A percentile compares a stretch with the other conserved stretches of the same genome.
These are phyloP conservation scores for Cataglyphis rosenhaueri DNA, from an alignment of 2,888 invertebrate species.

Conservation along the genomic window DNA sequence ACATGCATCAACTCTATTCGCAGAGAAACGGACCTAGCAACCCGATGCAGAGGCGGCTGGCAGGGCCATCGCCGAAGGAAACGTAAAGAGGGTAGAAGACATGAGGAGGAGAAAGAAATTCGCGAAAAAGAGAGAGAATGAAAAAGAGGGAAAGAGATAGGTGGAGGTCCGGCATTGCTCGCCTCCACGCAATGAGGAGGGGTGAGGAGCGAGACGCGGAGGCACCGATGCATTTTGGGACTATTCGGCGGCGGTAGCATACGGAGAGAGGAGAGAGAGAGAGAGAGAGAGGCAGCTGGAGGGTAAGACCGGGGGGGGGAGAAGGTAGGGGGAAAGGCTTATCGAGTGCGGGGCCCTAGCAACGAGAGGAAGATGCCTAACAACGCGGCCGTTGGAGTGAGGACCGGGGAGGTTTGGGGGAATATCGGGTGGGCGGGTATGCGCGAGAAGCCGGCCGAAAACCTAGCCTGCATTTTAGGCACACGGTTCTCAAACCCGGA, in stretches of 20 bases:
- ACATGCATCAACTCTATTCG: slow-evolving; percentile 69
- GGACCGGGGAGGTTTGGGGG: slow-evolving; percentile 60
- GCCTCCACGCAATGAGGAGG: slow-evolving; percentile 62
- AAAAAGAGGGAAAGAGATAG: slow-evolving; percentile 57
- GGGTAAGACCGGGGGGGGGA: slow-evolving; percentile 68
- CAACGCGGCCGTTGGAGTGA: slow-evolving; percentile 76
- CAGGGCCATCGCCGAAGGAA: slow-evolving; percentile 36
- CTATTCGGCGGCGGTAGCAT: slow-evolving; percentile 79
- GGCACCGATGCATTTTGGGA: slow-evolving; percentile 83
- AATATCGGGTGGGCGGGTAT: slow-evolving; percentile 69
- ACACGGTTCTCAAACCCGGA: slow-evolving; percentile 75
- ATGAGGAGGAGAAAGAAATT: slow-evolving; percentile 49
- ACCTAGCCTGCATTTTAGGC: slow-evolving; percentile 84
- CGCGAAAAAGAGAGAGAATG: slow-evolving; percentile 47
- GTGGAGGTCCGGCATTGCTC: slow-evolving; percentile 57
- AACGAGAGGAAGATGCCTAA: slow-evolving; percentile 84
- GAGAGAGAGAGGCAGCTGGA: slow-evolving; percentile 46
- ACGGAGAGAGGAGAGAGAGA: slow-evolving; percentile 49
- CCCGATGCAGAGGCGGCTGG: slow-evolving; percentile 77
- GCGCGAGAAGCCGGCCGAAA: slow-evolving; percentile 74
- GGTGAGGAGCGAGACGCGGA: slow-evolving; percentile 76
- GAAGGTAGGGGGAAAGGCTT: slow-evolving; percentile 52
- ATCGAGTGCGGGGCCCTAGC: slow-evolving; percentile 82
- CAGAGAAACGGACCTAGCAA: slow-evolving; percentile 82
- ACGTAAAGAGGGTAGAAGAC: slow-evolving; percentile 51